Evolutionary conservation across 2,797 vertebrate species (phyloP).

Genomic region (Rhynchonycteris naso): DNA sequence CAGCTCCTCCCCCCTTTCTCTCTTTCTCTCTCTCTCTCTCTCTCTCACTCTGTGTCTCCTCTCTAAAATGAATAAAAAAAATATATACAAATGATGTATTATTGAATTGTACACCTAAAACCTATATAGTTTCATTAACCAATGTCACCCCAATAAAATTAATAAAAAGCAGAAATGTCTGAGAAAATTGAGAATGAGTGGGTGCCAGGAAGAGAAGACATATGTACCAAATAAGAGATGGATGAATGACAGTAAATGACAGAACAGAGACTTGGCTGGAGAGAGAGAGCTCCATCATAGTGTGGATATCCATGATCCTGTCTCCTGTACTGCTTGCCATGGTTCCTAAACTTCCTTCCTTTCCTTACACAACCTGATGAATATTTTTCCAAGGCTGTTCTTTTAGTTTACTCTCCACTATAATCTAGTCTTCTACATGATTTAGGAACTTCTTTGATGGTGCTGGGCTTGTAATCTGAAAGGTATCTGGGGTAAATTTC

Average conservation of each 20-base stretch:
- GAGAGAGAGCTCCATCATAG: neutral
- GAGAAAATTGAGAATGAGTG: neutral
- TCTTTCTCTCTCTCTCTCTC: too few species aligned
- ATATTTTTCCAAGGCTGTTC: neutral
- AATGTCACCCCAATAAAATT: too few species aligned
- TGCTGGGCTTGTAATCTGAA: constrained; percentile 19
- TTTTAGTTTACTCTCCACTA: neutral
- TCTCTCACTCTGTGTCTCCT: too few species aligned
- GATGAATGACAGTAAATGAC: neutral
- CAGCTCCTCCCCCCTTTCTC: too few species aligned
- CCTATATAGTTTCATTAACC: too few species aligned
- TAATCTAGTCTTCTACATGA: neutral
- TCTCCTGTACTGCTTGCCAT: neutral
- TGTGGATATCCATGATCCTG: neutral
- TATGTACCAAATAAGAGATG: neutral
- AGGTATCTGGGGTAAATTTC: neutral
- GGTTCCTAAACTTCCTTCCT: neutral
- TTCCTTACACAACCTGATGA: neutral
- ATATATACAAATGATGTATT: too few species aligned
- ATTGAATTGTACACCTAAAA: too few species aligned
- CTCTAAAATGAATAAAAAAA: too few species aligned
- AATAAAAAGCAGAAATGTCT: neutral
- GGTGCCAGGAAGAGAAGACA: neutral
- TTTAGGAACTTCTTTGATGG: constrained; percentile 33
- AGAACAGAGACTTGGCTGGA: neutral